phyloP scores from a whole-genome alignment of 1,140 invertebrate genomes.

The Drosophila azteca region DNA sequence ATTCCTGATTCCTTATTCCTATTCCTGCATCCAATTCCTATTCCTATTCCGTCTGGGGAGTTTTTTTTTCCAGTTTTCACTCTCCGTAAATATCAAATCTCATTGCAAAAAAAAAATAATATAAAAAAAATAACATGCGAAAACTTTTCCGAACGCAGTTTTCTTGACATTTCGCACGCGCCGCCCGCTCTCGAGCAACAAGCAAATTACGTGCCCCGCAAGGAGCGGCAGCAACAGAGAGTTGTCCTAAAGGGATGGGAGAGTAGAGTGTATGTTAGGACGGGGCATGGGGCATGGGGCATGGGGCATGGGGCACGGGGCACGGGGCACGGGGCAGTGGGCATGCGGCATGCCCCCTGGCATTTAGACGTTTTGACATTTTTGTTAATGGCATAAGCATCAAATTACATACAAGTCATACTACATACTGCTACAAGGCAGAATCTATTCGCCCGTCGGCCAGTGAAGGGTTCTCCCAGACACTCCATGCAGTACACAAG shows the following conservation, averaged over 20 bases:
- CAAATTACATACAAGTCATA: constrained; percentile 65
- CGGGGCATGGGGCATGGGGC: constrained; percentile 17
- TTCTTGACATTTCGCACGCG: constrained; percentile 69
- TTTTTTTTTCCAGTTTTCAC: constrained; percentile 11
- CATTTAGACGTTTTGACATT: constrained; percentile 79
- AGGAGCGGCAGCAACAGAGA: constrained; percentile 4
- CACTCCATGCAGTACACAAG: background rate
- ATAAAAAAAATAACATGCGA: background rate
- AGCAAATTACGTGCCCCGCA: constrained; percentile 72
- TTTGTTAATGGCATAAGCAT: constrained; percentile 81
- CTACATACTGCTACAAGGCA: constrained; percentile 21
- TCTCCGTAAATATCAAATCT: constrained; percentile 63
- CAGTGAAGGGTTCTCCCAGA: constrained; percentile 51
- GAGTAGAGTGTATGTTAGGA: constrained; percentile 8
- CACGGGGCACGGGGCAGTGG: background rate
- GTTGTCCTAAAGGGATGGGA: constrained; percentile 1
- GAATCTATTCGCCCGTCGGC: constrained; percentile 45
- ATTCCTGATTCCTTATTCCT: constrained; percentile 17
- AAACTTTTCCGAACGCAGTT: constrained; percentile 1
- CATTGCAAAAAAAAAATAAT: constrained; percentile 53
- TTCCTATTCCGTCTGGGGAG: constrained; percentile 21
- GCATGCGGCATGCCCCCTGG: constrained; percentile 56
- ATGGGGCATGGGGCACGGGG: background rate
- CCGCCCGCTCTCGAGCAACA: constrained; percentile 57
- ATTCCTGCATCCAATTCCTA: constrained; percentile 13